Evolutionary conservation across 1,140 invertebrate species (phyloP).

Genomic region (Drosophila sturtevanti): DNA sequence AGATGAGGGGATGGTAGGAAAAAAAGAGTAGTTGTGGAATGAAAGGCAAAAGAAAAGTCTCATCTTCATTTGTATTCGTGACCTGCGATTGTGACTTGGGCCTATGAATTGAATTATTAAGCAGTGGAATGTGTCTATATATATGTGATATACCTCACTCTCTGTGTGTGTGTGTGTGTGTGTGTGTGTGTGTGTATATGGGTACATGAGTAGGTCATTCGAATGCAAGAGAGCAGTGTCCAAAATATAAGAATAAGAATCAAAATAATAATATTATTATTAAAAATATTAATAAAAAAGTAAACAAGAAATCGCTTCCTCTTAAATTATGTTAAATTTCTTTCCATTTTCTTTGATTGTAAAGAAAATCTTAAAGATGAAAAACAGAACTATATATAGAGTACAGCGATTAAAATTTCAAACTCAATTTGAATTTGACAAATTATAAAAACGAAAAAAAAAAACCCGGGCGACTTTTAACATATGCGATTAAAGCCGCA

Average conservation of each 20-base stretch:
- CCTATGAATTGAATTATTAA: conserved; percentile 80
- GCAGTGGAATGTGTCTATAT: conserved; percentile 46
- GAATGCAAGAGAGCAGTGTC: conserved; percentile 58
- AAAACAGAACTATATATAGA: too few species aligned
- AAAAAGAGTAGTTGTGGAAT: neutral
- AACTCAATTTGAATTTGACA: too few species aligned
- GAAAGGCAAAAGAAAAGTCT: conserved; percentile 13
- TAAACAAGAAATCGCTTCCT: neutral
- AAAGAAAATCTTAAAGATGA: conserved; percentile 11
- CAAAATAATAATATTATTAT: conserved; percentile 44
- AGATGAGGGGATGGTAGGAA: too few species aligned
- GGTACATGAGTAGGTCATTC: conserved; percentile 65
- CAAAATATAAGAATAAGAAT: conserved; percentile 40
- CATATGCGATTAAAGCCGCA: too few species aligned
- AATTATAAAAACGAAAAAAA: too few species aligned
- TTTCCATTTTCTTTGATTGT: too few species aligned
- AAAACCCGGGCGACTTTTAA: too few species aligned
- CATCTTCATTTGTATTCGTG: conserved; percentile 63
- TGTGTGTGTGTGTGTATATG: conserved; percentile 24
- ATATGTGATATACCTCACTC: too few species aligned
- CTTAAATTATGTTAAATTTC: neutral
- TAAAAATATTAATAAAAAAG: conserved; percentile 6
- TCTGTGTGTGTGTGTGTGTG: conserved; percentile 27
- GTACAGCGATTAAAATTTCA: too few species aligned
- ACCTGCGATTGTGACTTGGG: conserved; percentile 66